Evolutionary conservation across 2,113 vertebrate genomes (phyloP).

Genomic region (Calidris pygmaea): DNA sequence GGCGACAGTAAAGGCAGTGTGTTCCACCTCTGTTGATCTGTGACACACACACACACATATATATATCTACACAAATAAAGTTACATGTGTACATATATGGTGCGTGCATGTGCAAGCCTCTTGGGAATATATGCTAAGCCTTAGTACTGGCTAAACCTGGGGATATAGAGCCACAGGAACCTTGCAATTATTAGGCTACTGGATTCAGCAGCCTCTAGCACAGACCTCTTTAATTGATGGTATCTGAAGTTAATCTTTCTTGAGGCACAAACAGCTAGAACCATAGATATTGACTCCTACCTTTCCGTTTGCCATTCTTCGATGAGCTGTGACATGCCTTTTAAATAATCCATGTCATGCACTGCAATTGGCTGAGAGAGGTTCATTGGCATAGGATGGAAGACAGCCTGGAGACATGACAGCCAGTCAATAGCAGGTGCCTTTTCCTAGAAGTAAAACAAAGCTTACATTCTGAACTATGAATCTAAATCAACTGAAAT

Average conservation of each 20-base stretch:
- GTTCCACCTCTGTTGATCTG: background rate
- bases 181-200: background rate
- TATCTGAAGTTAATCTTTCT: background rate
- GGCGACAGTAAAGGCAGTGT: background rate
- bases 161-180: background rate
- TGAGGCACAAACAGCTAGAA: background rate
- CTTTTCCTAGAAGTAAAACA: conserved; percentile 71
- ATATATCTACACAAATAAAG: background rate
- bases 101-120: background rate
- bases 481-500: background rate
- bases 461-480: background rate
- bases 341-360: conserved; percentile 86
- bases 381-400: conserved; percentile 77
- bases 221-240: background rate
- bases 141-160: background rate
- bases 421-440: conserved; percentile 90
- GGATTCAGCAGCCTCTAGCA: background rate
- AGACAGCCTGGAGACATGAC: conserved; percentile 80
- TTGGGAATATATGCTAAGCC: background rate
- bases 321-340: conserved; percentile 81
- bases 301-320: conserved; percentile 18
- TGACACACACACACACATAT: background rate
- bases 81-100: background rate
- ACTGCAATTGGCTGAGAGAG: conserved; percentile 80
- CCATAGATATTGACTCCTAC: conserved; percentile 19